These are phyloP conservation scores for Scrobipalpa atriplicella DNA, from an alignment of 2,888 invertebrate species.

Conservation along the genomic window DNA sequence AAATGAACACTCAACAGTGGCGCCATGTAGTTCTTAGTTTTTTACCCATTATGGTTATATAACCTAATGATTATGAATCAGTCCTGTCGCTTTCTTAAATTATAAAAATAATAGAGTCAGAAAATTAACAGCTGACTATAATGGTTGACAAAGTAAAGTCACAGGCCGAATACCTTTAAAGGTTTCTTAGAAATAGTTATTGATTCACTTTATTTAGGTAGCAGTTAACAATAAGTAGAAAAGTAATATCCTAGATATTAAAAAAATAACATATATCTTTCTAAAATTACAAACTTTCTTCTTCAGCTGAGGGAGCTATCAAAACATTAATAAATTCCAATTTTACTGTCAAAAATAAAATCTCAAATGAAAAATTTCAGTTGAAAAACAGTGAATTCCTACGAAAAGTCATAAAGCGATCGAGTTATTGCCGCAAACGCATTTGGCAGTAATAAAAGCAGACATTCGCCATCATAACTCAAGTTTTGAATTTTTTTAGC, in stretches of 20 bases:
- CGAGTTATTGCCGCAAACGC: slow-evolving; percentile 68
- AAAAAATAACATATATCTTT: not conserved
- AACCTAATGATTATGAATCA: no score
- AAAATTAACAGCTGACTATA: no score
- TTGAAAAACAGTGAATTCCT: slow-evolving; percentile 57
- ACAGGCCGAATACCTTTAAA: no score
- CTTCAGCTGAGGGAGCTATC: not conserved
- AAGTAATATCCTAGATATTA: not conserved
- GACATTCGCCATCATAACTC: slow-evolving; percentile 66
- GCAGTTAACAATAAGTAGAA: no score
- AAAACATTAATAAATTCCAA: not conserved
- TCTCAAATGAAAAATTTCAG: slow-evolving; percentile 41
- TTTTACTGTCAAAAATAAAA: slow-evolving; percentile 29
- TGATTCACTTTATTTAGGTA: no score
- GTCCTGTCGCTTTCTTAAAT: no score
- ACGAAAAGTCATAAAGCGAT: slow-evolving; percentile 64
- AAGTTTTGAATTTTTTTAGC: slow-evolving; percentile 59
- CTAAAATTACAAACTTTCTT: not conserved
- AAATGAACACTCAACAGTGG: no score
- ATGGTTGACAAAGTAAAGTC: no score
- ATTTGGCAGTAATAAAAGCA: slow-evolving; percentile 67
- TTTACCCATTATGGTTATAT: no score
- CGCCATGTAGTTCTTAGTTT: no score
- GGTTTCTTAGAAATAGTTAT: no score
- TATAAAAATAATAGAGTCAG: no score